Base-by-base conservation (phyloP, 2,113 vertebrate species). In the Spea multiplicata region DNA sequence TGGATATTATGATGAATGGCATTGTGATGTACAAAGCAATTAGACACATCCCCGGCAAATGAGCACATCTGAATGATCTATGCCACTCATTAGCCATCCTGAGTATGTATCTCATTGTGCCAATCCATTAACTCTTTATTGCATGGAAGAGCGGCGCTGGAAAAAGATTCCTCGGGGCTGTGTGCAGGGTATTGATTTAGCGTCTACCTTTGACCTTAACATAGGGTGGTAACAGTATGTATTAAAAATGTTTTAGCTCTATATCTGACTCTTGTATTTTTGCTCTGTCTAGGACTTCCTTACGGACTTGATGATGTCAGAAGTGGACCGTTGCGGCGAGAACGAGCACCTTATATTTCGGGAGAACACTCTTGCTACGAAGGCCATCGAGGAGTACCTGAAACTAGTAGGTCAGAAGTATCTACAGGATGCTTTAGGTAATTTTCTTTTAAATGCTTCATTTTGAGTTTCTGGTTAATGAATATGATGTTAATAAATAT, bases 331-430 rank as follows among this genome's bases (percentile, higher is more conserved):
- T 85, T 99, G 97, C 8, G 97, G 97, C 44, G 97, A 99, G 85
- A 99, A 99, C 2, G 97, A 99, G 88, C 97, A 99, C 88, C 95
- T 99, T 83, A 98, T 99, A 88, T 99, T 99, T 91, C 93, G 97
- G 82, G 97, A 99, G 89, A 99, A 99, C 86, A 99, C 97, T 0
- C 86, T 99, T 30, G 97, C 96, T 82, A 99, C 97, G 44, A 99
- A 99, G 91, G 97, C 97, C 70, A 99, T 99, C 0, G 97, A 99
- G 89, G 97, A 99, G 76, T 99, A 99, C 91, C 95, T 99, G 86
- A 99, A 99, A 88, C 90, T 99, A 84, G 97, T 99, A 87, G 97
- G 97, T 52, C 97, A 99, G 91, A 99, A 99, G 88, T 99, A 99
- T 87, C 90, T 99, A 78, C 97, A 99, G 80, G 97, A 99, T 0